Percentiles rank a stretch among this genome's conserved stretches.
These are phyloP conservation scores for Drosophila busckii DNA, from an alignment of 1,140 invertebrate species.

Conservation along the genomic window DNA sequence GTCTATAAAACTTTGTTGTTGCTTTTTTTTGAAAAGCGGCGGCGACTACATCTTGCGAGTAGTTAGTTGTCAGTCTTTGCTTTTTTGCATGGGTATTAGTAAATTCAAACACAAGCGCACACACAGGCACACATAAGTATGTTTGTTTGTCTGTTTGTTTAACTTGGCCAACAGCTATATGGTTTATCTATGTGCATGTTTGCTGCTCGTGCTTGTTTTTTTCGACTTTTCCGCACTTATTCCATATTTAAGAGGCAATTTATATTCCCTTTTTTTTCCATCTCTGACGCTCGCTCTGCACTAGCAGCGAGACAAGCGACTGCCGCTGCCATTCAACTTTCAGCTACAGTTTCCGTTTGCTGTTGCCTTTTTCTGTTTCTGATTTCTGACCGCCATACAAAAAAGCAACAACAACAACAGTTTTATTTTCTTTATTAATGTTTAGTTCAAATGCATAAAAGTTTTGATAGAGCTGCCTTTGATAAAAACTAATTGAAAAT, in stretches of 20 bases:
- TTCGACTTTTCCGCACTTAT: conserved; percentile 71
- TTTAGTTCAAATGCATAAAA: too few species aligned
- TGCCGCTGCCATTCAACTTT: conserved; percentile 38
- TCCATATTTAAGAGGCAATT: conserved; percentile 79
- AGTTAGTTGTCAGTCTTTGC: conserved; percentile 36
- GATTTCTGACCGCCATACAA: conserved; percentile 26
- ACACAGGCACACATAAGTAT: conserved; percentile 28
- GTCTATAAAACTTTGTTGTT: conserved; percentile 17
- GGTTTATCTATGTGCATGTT: conserved; percentile 76
- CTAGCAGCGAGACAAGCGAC: too few species aligned
- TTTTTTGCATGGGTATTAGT: conserved; percentile 13
- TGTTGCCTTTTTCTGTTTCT: conserved; percentile 26
- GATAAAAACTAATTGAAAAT: too few species aligned
- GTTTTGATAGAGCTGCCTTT: too few species aligned
- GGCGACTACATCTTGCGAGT: conserved; percentile 38
- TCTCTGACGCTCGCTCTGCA: conserved; percentile 10
- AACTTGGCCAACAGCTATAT: conserved; percentile 66
- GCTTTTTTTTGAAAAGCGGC: conserved; percentile 25
- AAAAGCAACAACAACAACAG: conserved; percentile 2
- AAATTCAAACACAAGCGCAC: not conserved
- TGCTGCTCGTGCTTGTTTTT: conserved; percentile 41
- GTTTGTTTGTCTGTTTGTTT: conserved; percentile 45
- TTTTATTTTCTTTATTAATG: too few species aligned
- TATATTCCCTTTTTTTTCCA: conserved; percentile 77
- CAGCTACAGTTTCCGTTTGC: conserved; percentile 41